phyloP scores from a whole-genome alignment of 2,113 vertebrate species.

The Monarcha castaneiventris region DNA sequence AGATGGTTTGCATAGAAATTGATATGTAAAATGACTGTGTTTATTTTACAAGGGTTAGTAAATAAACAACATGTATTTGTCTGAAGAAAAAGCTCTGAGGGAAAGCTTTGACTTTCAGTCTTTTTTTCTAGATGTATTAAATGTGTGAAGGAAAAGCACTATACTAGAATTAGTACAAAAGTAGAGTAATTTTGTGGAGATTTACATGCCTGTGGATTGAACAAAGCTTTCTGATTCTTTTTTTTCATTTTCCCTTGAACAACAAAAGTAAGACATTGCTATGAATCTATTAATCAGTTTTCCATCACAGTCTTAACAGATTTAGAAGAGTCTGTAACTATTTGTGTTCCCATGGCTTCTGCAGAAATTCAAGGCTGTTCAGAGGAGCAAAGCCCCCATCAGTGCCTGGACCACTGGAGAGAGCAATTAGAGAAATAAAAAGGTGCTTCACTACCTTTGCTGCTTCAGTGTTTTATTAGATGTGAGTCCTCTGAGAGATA shows the following conservation, averaged over 20 bases:
- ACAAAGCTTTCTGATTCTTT: not conserved
- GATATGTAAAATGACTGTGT: not conserved
- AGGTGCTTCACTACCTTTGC: not conserved
- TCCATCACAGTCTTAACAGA: not conserved
- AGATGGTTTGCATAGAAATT: not conserved
- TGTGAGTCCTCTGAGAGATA: not conserved
- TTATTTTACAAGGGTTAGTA: not conserved
- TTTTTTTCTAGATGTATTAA: not conserved
- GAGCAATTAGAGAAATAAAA: not conserved
- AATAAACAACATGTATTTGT: not conserved
- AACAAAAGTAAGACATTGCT: not conserved
- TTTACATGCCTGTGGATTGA: not conserved
- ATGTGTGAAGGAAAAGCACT: not conserved
- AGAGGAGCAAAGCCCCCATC: not conserved
- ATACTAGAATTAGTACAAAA: not conserved
- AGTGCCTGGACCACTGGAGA: not conserved
- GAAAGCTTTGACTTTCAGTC: not conserved
- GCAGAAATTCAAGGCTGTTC: not conserved
- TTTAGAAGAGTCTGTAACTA: not conserved
- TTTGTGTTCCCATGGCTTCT: not conserved
- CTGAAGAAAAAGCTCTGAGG: not conserved
- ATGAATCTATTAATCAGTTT: not conserved
- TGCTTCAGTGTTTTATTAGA: not conserved
- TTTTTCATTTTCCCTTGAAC: not conserved
- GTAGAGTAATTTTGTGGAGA: not conserved